A percentile compares a stretch with the other conserved stretches of the same genome.
Conservation (phyloP, 1,140 invertebrate species). For the Brachionus angularis region DNA sequence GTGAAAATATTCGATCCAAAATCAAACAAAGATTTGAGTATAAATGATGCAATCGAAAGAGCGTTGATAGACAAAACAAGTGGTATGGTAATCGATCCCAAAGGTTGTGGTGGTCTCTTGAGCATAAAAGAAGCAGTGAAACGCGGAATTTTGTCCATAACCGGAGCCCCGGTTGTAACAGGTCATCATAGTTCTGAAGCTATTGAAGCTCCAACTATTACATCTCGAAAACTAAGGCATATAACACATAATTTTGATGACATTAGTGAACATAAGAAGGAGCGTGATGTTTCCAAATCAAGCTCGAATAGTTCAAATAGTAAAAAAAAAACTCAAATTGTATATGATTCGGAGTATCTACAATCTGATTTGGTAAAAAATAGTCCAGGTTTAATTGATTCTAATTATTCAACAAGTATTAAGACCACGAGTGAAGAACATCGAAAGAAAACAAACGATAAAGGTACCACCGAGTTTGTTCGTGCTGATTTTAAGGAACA, state of each 20-base stretch:
- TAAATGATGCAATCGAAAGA: slow-evolving; percentile 25
- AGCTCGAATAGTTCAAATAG: no score
- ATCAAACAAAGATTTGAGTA: slow-evolving; percentile 24
- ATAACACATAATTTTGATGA: slow-evolving; percentile 17
- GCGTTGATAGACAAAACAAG: slow-evolving; percentile 10
- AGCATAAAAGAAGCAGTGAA: slow-evolving; percentile 40
- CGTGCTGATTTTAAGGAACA: slow-evolving; percentile 23
- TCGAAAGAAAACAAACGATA: slow-evolving; percentile 7
- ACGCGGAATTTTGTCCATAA: slow-evolving; percentile 23
- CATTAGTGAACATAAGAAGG: background rate
- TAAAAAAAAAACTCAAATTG: background rate
- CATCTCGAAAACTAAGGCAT: slow-evolving; percentile 22
- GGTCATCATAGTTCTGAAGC: slow-evolving; percentile 34
- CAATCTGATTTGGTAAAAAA: background rate
- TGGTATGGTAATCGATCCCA: slow-evolving; percentile 35
- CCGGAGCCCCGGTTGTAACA: slow-evolving; percentile 28
- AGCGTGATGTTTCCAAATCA: background rate
- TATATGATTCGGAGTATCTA: slow-evolving; percentile 9
- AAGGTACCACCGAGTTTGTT: background rate
- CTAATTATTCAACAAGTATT: background rate
- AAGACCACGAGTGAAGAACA: slow-evolving; percentile 29
- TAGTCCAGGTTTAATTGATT: background rate
- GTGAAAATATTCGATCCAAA: slow-evolving; percentile 37
- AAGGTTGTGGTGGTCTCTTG: background rate
- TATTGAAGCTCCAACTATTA: slow-evolving; percentile 15